Evolutionary conservation across 37 sponge, comb jelly and placozoan species (phyloP).

Genomic region (Mnemiopsis leidyi): DNA sequence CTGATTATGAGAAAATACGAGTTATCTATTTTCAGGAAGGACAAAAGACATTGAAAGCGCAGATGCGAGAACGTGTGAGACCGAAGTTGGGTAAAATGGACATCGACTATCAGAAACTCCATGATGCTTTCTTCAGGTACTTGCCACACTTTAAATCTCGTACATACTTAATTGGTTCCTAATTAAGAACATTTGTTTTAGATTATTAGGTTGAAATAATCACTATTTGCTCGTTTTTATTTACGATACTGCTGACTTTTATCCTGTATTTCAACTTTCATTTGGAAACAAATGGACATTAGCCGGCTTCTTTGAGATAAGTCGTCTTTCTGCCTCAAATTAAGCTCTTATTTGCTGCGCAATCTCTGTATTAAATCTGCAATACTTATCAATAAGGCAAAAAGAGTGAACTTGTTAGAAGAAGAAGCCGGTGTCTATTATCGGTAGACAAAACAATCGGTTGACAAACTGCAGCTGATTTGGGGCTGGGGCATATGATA

Average conservation of each 20-base stretch:
- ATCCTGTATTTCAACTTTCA: background rate
- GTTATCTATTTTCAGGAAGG: slow-evolving; percentile 79
- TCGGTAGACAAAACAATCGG: background rate
- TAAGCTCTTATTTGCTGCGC: background rate
- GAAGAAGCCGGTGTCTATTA: background rate
- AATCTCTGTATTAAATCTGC: too few relatives aligned
- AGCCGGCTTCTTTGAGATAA: background rate
- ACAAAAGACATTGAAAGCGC: slow-evolving; percentile 83
- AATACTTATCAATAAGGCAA: background rate
- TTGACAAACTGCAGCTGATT: slow-evolving; percentile 29
- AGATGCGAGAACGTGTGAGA: slow-evolving; percentile 84
- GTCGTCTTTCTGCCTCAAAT: background rate
- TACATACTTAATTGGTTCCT: too few relatives aligned
- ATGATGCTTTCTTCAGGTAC: slow-evolving; percentile 96
- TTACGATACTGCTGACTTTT: background rate
- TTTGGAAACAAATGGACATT: background rate
- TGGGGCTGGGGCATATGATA: background rate
- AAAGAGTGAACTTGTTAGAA: background rate
- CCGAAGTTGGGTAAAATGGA: slow-evolving; percentile 96
- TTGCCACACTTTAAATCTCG: slow-evolving; percentile 45
- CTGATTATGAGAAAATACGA: too few relatives aligned
- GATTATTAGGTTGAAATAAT: too few relatives aligned
- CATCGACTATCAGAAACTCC: slow-evolving; percentile 98
- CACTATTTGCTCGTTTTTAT: background rate
- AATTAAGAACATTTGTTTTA: too few relatives aligned